Conservation (phyloP, 1,140 invertebrate genomes). For the Drosophila lowei region DNA sequence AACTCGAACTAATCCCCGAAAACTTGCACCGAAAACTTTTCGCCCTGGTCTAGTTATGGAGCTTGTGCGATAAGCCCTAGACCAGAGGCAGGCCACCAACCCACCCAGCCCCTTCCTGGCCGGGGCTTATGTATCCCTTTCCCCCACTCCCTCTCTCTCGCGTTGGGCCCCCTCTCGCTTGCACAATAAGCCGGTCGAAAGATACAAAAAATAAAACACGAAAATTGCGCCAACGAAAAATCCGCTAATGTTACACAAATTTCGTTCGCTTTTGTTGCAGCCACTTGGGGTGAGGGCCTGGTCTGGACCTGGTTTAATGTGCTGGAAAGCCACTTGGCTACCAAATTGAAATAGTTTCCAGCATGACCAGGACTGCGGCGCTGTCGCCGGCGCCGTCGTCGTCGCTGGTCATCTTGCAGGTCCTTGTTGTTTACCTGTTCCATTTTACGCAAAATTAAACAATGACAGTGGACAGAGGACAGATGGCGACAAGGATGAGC, state of each 20-base stretch:
- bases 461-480: slow-evolving; percentile 2
- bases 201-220: not conserved
- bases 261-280: not conserved
- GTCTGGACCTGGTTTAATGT: slow-evolving; percentile 48
- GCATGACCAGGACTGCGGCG: too few species aligned
- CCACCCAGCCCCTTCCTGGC: not conserved
- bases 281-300: slow-evolving; percentile 7
- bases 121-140: too few species aligned
- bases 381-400: not conserved
- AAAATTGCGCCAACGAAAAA: slow-evolving; percentile 6
- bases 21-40: slow-evolving; percentile 29
- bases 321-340: slow-evolving; percentile 42
- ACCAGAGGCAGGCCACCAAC: too few species aligned
- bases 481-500: not conserved
- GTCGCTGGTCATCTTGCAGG: not conserved
- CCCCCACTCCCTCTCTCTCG: too few species aligned
- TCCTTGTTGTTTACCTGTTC: slow-evolving; percentile 20
- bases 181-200: too few species aligned
- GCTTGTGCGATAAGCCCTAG: slow-evolving; percentile 8
- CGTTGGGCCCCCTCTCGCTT: not conserved
- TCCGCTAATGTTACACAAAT: slow-evolving; percentile 21
- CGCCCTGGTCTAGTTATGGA: slow-evolving; percentile 17
- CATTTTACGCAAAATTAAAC: slow-evolving; percentile 45
- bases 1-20: slow-evolving; percentile 17
- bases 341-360: slow-evolving; percentile 55